phyloP scores from a whole-genome alignment of 2,888 invertebrate genomes.

The Lasioglossum morio region DNA sequence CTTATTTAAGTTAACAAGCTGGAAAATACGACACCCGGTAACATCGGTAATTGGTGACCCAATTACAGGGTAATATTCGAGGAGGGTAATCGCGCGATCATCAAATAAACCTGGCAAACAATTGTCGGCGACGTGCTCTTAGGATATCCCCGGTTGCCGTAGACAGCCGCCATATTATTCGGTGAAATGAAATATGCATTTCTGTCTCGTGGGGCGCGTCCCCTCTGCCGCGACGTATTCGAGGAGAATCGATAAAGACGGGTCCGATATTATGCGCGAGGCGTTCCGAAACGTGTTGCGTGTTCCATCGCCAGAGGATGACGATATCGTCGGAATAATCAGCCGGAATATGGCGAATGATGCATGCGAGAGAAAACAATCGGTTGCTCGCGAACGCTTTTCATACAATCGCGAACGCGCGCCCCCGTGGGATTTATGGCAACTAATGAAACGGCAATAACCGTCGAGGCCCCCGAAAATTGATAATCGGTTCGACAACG shows the following conservation, averaged over 20 bases:
- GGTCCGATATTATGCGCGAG: conserved; percentile 34
- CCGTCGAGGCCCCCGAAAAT: neutral
- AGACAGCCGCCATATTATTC: conserved; percentile 9
- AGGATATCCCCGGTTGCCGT: neutral
- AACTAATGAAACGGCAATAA: conserved; percentile 4
- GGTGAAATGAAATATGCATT: conserved; percentile 37
- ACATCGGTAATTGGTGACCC: conserved; percentile 5
- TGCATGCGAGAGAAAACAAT: conserved; percentile 20
- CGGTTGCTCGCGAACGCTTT: neutral
- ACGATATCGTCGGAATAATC: conserved; percentile 17
- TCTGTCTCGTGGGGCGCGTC: neutral
- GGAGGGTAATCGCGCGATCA: neutral
- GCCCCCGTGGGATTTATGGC: neutral
- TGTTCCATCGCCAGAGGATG: neutral
- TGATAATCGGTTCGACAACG: conserved; percentile 27
- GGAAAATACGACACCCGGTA: neutral
- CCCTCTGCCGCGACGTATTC: neutral
- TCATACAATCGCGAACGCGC: conserved; percentile 14
- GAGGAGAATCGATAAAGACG: conserved; percentile 27
- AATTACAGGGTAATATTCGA: conserved; percentile 8
- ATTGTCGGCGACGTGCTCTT: neutral
- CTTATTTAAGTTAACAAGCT: conserved; percentile 3
- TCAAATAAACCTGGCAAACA: conserved; percentile 11
- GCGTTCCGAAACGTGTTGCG: conserved; percentile 10
- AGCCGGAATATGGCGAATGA: neutral